Conservation (phyloP, 2,888 invertebrate genomes). For the Scelioninae gen. 2 region DNA sequence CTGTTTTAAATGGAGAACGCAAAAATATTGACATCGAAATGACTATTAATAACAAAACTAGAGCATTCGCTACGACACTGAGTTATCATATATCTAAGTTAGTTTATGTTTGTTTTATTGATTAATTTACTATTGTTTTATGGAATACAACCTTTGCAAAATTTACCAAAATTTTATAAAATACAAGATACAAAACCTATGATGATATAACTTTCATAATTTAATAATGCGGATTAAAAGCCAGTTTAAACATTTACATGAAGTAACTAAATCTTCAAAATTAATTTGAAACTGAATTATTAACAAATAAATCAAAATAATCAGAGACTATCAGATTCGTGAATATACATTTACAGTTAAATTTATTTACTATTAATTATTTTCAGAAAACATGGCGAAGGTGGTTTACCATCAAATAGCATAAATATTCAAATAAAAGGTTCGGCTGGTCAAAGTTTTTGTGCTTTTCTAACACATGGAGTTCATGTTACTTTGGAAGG, state of each 20-base stretch:
- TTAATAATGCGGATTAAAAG: no score
- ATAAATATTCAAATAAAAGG: constrained; percentile 91
- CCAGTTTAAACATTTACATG: no score
- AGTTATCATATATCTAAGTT: constrained; percentile 96
- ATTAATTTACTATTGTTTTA: no score
- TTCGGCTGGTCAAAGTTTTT: constrained; percentile 99
- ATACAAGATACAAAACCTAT: no score
- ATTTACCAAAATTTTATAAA: not conserved
- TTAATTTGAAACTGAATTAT: no score
- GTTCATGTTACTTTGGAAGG: constrained; percentile 94
- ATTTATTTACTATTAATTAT: no score
- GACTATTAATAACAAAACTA: constrained; percentile 91
- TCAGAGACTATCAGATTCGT: no score
- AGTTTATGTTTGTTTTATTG: constrained; percentile 70
- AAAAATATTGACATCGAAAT: constrained; percentile 83
- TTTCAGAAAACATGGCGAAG: constrained; percentile 91
- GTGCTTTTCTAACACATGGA: constrained; percentile 95
- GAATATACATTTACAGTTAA: no score
- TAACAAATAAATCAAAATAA: no score
- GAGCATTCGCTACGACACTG: constrained; percentile 95
- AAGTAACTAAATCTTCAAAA: no score
- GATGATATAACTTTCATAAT: no score
- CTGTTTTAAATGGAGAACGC: constrained; percentile 85
- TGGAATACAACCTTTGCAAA: no score
- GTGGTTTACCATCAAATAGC: constrained; percentile 87